A percentile compares a stretch with the other conserved stretches of the same genome.
Conservation (phyloP, 2,888 invertebrate species). For the Anthrax anthrax region DNA sequence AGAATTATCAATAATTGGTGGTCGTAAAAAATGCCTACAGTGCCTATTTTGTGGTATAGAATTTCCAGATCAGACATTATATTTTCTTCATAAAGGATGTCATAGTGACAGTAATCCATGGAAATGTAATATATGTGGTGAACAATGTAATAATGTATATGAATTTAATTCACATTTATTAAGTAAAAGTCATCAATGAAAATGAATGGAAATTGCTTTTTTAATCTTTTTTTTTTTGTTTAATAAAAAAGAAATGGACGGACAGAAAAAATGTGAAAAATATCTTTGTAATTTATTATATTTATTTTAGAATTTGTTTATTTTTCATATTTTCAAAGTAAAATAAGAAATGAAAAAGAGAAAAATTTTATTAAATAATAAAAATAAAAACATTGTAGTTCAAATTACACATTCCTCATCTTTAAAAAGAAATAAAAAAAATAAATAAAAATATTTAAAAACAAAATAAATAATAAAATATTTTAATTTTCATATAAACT, state of each 20-base stretch:
- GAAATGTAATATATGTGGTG: slow-evolving; percentile 96
- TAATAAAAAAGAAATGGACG: no score
- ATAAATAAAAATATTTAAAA: no score
- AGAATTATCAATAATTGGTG: slow-evolving; percentile 31
- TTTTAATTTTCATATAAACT: no score
- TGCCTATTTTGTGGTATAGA: slow-evolving; percentile 88
- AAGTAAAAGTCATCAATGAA: slow-evolving; percentile 78
- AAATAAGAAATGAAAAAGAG: no score
- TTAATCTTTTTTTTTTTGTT: no score
- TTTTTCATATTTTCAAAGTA: no score
- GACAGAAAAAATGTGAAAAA: no score
- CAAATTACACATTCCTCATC: background rate
- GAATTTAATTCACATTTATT: slow-evolving; percentile 93
- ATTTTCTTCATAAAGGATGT: slow-evolving; percentile 94
- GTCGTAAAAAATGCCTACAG: slow-evolving; percentile 45
- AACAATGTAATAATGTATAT: slow-evolving; percentile 86
- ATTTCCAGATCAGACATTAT: slow-evolving; percentile 90
- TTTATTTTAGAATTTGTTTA: no score
- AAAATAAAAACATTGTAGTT: background rate
- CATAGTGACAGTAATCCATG: slow-evolving; percentile 94
- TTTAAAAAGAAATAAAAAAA: background rate
- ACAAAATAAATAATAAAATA: no score
- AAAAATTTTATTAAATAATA: no score
- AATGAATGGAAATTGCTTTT: background rate
- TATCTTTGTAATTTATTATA: no score